Conservation (phyloP, 2,797 vertebrate species). For the Chloroceryle inda region DNA sequence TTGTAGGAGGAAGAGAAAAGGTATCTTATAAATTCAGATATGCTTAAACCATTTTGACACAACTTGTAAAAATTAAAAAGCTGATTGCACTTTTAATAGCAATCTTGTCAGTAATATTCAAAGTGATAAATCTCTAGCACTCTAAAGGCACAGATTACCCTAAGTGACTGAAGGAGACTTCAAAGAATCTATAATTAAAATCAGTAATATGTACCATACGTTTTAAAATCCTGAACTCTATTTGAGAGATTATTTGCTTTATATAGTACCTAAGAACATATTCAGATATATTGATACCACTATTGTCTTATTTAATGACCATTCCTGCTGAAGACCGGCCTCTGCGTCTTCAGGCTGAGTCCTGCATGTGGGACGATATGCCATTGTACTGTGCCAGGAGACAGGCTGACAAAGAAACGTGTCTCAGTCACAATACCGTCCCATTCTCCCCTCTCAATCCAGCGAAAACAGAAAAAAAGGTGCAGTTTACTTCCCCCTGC, state of each 20-base stretch:
- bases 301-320: conserved; percentile 26
- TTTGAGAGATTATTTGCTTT: conserved; percentile 43
- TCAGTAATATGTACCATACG: fast-evolving
- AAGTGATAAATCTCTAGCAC: neutral
- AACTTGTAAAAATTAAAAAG: conserved; percentile 34
- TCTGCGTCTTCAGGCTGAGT: neutral
- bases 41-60: conserved; percentile 4
- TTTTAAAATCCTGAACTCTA: conserved; percentile 25
- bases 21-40: conserved; percentile 11
- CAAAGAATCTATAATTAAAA: conserved; percentile 71
- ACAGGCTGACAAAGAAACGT: neutral
- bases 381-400: neutral
- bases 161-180: conserved; percentile 40
- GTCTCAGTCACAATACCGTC: neutral
- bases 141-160: conserved; percentile 33
- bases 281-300: conserved; percentile 21
- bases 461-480: conserved; percentile 34
- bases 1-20: neutral
- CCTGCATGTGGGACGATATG: neutral
- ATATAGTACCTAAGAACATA: neutral
- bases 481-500: conserved; percentile 17
- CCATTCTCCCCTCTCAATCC: neutral
- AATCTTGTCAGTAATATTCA: conserved; percentile 25
- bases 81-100: neutral
- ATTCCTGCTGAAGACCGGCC: neutral